Evolutionary conservation across 2,797 vertebrate species (phyloP), one percentile per base, ranked within the genome.

Genomic region (Gallinago solitaria): DNA sequence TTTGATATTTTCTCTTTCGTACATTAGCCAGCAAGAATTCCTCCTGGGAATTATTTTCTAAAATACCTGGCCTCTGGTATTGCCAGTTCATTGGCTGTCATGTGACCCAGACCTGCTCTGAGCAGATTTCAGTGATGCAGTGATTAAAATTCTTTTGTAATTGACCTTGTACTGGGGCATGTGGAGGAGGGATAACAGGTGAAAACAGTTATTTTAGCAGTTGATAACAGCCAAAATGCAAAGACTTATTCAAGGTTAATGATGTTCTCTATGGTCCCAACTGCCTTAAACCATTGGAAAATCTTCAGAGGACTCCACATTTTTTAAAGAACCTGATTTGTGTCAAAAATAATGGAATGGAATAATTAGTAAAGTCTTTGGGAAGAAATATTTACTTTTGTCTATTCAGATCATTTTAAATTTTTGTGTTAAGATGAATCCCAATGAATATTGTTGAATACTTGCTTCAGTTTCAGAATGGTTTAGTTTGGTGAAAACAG

Each of bases 111-210:
- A 64, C 43, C 37, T 75, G 45, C 57, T 71, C 79, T 78, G 57
- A 88, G 87, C 37, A 83, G 43, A 75, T 81, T 91, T 91, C 12
- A 48, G 32, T 67, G 76, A 10, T 35, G n/a, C 27, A 35, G 27
- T 81, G 51, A 93, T 83, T 76, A 92, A 89, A 92, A 92, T 82
- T 74, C 32, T 39, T 48, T 65, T 37, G 39, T 75, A 94, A 93
- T 90, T 92, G 83, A 67, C 67, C 83, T 94, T 94, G 48, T 79
- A 53, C 32, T 53, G 74, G 68, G 23, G 11, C 33, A 71, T 27
- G 10, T 61, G 71, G 51, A 87, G 71, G 53, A 84, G 24, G 51
- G 33, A 57, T 37, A 77, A 71, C 48, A 92, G 86, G 75, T 91
- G 68, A 90, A 92, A 89, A 48, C 12, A 87, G 78, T 87, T 83